Evolutionary conservation across 64 coral and sea anemone genomes (phyloP), one percentile per base, ranked within the genome.

Genomic region (Stylophora pistillata): DNA sequence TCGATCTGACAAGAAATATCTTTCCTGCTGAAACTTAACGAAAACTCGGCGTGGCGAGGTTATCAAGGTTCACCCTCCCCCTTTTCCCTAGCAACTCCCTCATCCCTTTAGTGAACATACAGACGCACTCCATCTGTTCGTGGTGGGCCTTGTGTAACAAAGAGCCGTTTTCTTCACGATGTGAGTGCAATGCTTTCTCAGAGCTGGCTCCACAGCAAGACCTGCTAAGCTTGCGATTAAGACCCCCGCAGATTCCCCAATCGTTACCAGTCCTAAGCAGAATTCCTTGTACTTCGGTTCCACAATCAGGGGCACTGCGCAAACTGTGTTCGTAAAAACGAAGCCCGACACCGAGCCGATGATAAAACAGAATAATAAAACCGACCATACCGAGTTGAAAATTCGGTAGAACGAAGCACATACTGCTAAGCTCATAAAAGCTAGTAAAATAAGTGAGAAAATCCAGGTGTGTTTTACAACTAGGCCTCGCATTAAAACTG

Each of bases 271-370:
- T 15, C 95, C 95, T 59, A 97, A 18, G 72, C 91, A 97, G 59
- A 97, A 97, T 72, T 97, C 95, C 34, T 59, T 88, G 62, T 97
- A 93, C 6, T 88, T 77, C 10, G 95, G 91, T 34, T 97, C 95
- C 12, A 93, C 80, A 15, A 72, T 23, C 2, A 90, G 74, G 15
- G 85, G 95, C 2, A 97, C 72, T 15, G 91, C 70, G 28, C 90
- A 89, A 0, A 97, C 86, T 9, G 91, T 97, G 69, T 89, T 97
- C 0, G 95, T 71, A 63, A 90, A 97, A 23, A 97, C 95, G 21
- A 74, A 81, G 14, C 95, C 95, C 17, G 91, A 86, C n/a, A 97
- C 13, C 15, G 86, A 73, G 2, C 95, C 95, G 2, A 97, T 88
- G 1, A 75, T 17, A 21, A 97, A 97, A 20, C 91, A 89, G 12